phyloP scores from a whole-genome alignment of 2,113 vertebrate species.

The Caranx melampygus region DNA sequence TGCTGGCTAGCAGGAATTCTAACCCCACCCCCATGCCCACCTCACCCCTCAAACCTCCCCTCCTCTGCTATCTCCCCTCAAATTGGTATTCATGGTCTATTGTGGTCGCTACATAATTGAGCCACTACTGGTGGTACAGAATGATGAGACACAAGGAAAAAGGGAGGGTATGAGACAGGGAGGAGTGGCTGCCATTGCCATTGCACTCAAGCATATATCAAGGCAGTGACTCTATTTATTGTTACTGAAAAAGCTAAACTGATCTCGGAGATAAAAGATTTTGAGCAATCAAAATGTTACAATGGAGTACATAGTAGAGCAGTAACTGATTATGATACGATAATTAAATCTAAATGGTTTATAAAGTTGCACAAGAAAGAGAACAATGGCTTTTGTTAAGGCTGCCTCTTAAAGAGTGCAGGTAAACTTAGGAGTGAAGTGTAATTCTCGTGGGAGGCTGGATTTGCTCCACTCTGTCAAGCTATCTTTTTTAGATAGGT shows the following conservation, averaged over 20 bases:
- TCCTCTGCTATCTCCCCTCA: conserved; percentile 29
- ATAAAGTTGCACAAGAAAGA: conserved; percentile 8
- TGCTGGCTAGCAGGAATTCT: conserved; percentile 57
- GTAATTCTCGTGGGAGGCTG: conserved; percentile 42
- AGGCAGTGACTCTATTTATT: conserved; percentile 10
- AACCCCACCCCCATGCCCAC: not conserved
- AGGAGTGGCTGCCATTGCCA: conserved; percentile 14
- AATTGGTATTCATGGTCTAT: conserved; percentile 73
- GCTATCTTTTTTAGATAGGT: conserved; percentile 33
- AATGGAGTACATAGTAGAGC: not conserved
- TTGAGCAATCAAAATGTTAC: conserved; percentile 2
- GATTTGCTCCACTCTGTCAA: conserved; percentile 33
- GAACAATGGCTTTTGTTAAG: conserved; percentile 32
- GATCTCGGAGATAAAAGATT: conserved; percentile 9
- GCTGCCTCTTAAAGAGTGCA: conserved; percentile 18
- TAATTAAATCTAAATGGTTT: conserved; percentile 44
- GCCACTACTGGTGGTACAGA: conserved; percentile 48
- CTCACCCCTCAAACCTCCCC: not conserved
- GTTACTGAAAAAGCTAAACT: conserved; percentile 18
- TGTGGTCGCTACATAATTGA: conserved; percentile 73
- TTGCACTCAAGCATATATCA: conserved; percentile 24
- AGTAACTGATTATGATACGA: not conserved
- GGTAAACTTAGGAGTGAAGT: conserved; percentile 44
- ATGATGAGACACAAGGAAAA: conserved; percentile 48
- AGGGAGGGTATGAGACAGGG: conserved; percentile 18